Conservation (phyloP, 2,113 vertebrate genomes). For the Epinephelus fuscoguttatus region DNA sequence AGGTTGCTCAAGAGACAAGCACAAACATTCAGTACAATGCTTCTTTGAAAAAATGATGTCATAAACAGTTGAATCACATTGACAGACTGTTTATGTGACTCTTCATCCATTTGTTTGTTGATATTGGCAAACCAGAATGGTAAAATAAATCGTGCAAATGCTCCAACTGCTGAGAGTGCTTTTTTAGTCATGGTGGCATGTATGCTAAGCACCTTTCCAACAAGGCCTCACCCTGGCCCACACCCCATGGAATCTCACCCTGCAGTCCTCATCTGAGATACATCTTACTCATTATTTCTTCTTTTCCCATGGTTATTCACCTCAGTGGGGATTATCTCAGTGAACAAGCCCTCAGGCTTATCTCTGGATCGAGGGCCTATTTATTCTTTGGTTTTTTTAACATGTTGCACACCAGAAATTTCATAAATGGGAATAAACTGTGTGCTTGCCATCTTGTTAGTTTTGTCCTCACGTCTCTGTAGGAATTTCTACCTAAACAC, state of each 20-base stretch:
- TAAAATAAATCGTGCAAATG: neutral
- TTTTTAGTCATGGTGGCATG: neutral
- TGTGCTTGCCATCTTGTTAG: no score
- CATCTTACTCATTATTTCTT: neutral
- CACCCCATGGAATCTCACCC: neutral
- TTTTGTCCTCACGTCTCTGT: neutral
- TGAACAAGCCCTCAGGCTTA: neutral
- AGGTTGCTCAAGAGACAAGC: neutral
- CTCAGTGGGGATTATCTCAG: neutral
- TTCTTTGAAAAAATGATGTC: neutral
- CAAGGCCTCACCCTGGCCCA: neutral
- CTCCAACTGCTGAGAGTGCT: neutral
- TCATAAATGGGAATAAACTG: neutral
- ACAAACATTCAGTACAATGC: neutral
- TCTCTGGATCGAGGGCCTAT: neutral
- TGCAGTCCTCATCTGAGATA: conserved; percentile 3
- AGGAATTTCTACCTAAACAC: neutral
- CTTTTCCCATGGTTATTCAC: neutral
- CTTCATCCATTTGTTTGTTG: neutral
- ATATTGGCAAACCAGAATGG: neutral
- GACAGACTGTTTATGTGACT: neutral
- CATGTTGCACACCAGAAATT: neutral
- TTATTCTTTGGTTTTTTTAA: neutral
- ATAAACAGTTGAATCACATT: neutral
- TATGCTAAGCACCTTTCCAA: neutral